phyloP scores from a whole-genome alignment of 1,140 invertebrate species.

The Pteromalus puparum region DNA sequence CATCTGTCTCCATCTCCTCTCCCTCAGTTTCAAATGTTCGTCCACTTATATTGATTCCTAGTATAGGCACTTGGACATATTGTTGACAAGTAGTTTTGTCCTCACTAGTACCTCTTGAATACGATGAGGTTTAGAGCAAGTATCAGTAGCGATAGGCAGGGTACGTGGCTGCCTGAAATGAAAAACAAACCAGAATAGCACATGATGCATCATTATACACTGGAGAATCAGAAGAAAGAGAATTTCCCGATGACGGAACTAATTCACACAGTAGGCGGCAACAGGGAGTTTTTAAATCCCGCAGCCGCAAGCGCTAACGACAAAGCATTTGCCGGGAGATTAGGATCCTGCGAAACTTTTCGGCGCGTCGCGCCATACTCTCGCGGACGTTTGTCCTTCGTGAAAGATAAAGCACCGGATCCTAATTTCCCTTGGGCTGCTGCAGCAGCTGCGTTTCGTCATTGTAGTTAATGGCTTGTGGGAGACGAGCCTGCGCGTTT shows the following conservation, averaged over 20 bases:
- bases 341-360: slow-evolving; percentile 26
- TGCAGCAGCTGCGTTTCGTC: slow-evolving; percentile 41
- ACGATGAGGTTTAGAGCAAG: slow-evolving; percentile 37
- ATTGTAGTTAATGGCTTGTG: slow-evolving; percentile 48
- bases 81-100: slow-evolving; percentile 43
- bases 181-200: not conserved
- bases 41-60: slow-evolving; percentile 48
- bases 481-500: slow-evolving; percentile 17
- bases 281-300: slow-evolving; percentile 2
- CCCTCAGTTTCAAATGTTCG: slow-evolving; percentile 34
- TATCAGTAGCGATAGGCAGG: slow-evolving; percentile 43
- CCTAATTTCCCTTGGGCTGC: slow-evolving; percentile 52
- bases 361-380: slow-evolving; percentile 13
- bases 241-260: not conserved
- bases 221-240: not conserved
- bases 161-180: slow-evolving; percentile 42
- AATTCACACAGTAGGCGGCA: not conserved
- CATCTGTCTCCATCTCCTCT: not conserved
- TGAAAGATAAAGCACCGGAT: slow-evolving; percentile 41
- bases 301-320: slow-evolving; percentile 8
- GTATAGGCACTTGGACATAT: slow-evolving; percentile 53
- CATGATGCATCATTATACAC: not conserved
- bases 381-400: not conserved
- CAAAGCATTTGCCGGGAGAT: slow-evolving; percentile 15
- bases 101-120: slow-evolving; percentile 39